A percentile compares a stretch with the other conserved stretches of the same genome.
Conservation (phyloP, 2,888 invertebrate genomes). For the Pemphredon lugubris region DNA sequence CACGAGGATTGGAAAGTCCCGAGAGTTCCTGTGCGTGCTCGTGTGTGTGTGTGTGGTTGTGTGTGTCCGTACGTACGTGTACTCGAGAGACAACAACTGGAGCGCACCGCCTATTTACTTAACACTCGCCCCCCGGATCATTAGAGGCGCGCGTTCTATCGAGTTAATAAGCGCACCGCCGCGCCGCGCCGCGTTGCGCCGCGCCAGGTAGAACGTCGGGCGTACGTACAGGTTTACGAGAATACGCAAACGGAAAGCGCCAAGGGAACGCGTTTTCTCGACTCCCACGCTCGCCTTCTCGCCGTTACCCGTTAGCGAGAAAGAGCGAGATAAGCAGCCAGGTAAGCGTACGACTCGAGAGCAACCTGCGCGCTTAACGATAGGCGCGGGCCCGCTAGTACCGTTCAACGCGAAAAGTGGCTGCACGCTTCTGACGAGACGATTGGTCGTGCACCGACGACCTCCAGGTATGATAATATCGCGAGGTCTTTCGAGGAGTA, state of each 20-base stretch:
- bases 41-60: no score
- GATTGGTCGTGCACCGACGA: slow-evolving; percentile 46
- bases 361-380: slow-evolving; percentile 52
- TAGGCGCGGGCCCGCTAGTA: slow-evolving; percentile 40
- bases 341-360: slow-evolving; percentile 33
- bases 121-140: slow-evolving; percentile 39
- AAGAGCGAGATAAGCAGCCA: slow-evolving; percentile 17
- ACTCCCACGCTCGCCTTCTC: slow-evolving; percentile 58
- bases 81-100: slow-evolving; percentile 24
- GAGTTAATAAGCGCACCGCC: slow-evolving; percentile 53
- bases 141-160: slow-evolving; percentile 48
- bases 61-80: no score
- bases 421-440: slow-evolving; percentile 40
- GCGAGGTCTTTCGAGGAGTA: slow-evolving; percentile 31
- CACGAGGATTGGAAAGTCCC: no score
- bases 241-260: slow-evolving; percentile 51
- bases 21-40: no score
- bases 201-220: no score
- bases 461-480: slow-evolving; percentile 47
- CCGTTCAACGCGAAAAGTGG: slow-evolving; percentile 48
- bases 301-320: slow-evolving; percentile 27
- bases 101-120: slow-evolving; percentile 42
- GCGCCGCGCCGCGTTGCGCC: no score
- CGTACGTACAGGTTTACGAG: slow-evolving; percentile 41
- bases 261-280: slow-evolving; percentile 56